phyloP scores from a whole-genome alignment of 2,797 vertebrate genomes.

The Cossypha heuglini region DNA sequence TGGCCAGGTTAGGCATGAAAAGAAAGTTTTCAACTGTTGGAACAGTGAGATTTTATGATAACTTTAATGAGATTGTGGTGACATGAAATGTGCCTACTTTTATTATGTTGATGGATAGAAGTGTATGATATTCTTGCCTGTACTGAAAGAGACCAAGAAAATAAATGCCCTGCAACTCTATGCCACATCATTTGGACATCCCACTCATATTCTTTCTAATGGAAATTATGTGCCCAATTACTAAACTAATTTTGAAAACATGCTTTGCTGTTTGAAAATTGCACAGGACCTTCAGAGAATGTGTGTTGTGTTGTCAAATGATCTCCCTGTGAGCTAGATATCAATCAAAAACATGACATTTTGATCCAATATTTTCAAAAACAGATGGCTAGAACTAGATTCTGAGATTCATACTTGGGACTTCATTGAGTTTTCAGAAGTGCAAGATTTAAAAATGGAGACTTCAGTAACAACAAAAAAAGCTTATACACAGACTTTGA shows the following conservation, averaged over 20 bases:
- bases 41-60: not conserved
- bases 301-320: constrained; percentile 17
- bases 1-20: not conserved
- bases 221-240: constrained; percentile 10
- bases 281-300: constrained; percentile 4
- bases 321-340: constrained; percentile 1
- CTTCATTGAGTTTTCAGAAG: not conserved
- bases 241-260: constrained; percentile 33
- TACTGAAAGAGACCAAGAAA: constrained; percentile 13
- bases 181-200: not conserved
- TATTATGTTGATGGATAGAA: constrained; percentile 23
- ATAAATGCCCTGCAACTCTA: not conserved
- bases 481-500: not conserved
- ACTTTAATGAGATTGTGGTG: not conserved
- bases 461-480: not conserved
- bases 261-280: constrained; percentile 14
- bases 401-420: not conserved
- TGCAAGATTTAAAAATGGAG: not conserved
- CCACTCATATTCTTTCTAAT: not conserved
- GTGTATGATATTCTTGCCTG: not conserved
- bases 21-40: not conserved
- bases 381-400: not conserved
- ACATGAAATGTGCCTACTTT: not conserved
- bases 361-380: constrained; percentile 4
- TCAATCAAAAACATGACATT: not conserved